These are phyloP conservation scores for Riparia riparia DNA, from an alignment of 2,113 vertebrate genomes.

Conservation along the genomic window DNA sequence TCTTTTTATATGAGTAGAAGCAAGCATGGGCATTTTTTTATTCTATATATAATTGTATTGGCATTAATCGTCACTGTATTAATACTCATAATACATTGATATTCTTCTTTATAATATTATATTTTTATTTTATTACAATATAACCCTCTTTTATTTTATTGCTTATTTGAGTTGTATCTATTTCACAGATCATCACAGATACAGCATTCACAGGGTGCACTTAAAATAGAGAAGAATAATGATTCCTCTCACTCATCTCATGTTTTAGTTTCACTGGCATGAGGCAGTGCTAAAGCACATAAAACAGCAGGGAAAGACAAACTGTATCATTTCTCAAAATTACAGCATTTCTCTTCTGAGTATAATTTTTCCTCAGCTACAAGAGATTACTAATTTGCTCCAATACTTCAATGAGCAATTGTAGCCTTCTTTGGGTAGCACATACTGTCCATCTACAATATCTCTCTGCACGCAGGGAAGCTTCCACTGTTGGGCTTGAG, in stretches of 20 bases:
- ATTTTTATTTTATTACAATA: background rate
- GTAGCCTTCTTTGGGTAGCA: background rate
- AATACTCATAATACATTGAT: background rate
- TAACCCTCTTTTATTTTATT: background rate
- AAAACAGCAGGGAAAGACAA: conserved; percentile 20
- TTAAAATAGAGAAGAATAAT: background rate
- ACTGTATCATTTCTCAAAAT: background rate
- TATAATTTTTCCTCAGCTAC: background rate
- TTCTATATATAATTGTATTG: background rate
- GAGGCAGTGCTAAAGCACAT: background rate
- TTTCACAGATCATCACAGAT: background rate
- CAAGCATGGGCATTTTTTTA: background rate
- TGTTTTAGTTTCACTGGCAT: background rate
- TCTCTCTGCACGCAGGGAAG: background rate
- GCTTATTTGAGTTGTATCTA: background rate
- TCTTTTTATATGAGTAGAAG: background rate
- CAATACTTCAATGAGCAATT: background rate
- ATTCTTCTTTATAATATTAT: background rate
- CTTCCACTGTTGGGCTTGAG: background rate
- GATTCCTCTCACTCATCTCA: background rate
- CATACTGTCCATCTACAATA: background rate
- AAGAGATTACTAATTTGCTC: conserved; percentile 8
- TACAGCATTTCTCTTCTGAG: background rate
- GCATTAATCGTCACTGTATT: background rate
- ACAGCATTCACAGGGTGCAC: background rate